Base-by-base conservation (phyloP, 2,888 invertebrate species). In the Trypoxylon attenuatum region DNA sequence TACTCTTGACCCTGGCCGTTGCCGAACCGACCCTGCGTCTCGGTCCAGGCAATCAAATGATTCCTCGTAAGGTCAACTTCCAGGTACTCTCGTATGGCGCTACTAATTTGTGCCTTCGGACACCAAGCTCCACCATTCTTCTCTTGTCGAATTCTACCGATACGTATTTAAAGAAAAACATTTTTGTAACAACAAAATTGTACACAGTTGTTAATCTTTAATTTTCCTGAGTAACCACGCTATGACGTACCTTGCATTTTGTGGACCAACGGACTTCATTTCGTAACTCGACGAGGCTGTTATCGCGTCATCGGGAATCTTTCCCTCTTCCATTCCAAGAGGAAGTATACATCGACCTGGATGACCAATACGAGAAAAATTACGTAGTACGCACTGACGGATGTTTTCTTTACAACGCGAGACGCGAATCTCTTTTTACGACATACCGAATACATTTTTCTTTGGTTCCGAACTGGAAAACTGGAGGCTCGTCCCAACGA, bases 71-170 rank as follows among this genome's bases (percentile, higher is more conserved):
- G 89, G 82, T 96, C 93, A 50, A 95, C 91, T 87, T 97, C 95
- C 46, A 97, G 89, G 87, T 92, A 96, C 84, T 97, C 96, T 10
- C 94, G 91, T 59, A 93, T 91, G 57, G 91, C 91, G 53, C 92
- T 91, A 73, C 92, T 91, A 76, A 96, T 94, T 81, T 93, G 91
- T 0, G 92, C 92, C 81, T 93, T 93, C 5, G 97, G 96, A 87
- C 97, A 97, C 97, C 97, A 97, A 0, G 97, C 96, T 0, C 97
- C 97, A 0, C 96, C 96, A 69, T 94, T 94, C 76, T 92, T 91
- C 83, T 96, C 96, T 51, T 93, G 93, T 5, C 95, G 91, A 73
- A 96, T 92, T 85, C 96, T 96, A 89, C 42, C 87, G 87, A 72
- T 73, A 58, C 29, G 42, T 13, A 53, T 46, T 16, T 38, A 15